phyloP scores from a whole-genome alignment of 2,797 vertebrate species.

The Eospalax fontanierii region DNA sequence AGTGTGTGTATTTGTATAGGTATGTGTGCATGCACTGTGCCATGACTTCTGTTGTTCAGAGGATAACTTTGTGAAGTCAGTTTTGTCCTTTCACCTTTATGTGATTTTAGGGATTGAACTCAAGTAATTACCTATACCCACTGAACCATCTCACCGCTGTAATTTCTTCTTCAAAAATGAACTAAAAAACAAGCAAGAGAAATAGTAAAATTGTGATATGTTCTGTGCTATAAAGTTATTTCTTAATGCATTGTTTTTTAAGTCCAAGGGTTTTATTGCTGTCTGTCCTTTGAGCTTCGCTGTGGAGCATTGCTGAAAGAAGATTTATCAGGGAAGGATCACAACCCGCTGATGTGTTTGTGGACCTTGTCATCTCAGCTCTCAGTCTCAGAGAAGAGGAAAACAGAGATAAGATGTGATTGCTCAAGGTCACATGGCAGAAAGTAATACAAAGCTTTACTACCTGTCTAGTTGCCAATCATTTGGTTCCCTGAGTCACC shows the following conservation, averaged over 20 bases:
- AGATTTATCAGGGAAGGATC: not conserved
- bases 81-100: not conserved
- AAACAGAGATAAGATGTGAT: conserved; percentile 7
- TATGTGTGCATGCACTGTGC: too few relatives aligned
- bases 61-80: not conserved
- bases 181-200: not conserved
- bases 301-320: not conserved
- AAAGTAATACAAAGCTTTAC: not conserved
- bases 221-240: not conserved
- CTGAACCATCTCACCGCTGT: not conserved
- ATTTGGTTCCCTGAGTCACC: not conserved
- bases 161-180: conserved; percentile 17
- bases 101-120: not conserved
- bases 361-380: not conserved
- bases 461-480: not conserved
- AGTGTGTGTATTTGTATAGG: too few relatives aligned
- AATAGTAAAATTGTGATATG: not conserved
- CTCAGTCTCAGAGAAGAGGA: conserved; percentile 32
- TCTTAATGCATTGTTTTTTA: conserved; percentile 16
- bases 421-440: conserved; percentile 26
- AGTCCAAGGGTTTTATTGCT: not conserved
- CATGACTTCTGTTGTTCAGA: not conserved
- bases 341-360: not conserved
- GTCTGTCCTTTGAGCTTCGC: not conserved
- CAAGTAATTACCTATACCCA: not conserved